Percentiles rank a stretch among this genome's conserved stretches.
Conservation (phyloP, 2,888 invertebrate species). For the Brachyptera putata region DNA sequence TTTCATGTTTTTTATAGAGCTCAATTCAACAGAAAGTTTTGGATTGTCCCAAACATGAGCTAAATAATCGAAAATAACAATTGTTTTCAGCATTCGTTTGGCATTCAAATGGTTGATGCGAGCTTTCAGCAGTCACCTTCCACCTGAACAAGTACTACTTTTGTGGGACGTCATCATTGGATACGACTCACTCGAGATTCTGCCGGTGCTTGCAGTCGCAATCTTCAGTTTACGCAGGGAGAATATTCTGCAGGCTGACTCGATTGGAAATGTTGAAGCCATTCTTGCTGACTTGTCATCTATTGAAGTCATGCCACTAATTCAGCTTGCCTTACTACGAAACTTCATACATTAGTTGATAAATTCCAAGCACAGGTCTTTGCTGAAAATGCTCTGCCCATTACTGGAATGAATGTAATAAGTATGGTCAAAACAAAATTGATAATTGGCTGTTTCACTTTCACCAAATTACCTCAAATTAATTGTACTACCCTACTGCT, state of each 20-base stretch:
- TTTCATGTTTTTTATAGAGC: too few relatives aligned
- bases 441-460: too few relatives aligned
- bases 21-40: too few relatives aligned
- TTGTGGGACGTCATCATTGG: conserved; percentile 92
- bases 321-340: conserved; percentile 73
- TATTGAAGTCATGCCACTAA: conserved; percentile 75
- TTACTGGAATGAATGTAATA: too few relatives aligned
- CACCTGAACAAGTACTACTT: conserved; percentile 85
- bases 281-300: conserved; percentile 85
- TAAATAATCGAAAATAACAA: too few relatives aligned
- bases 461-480: too few relatives aligned
- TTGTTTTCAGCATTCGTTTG: conserved; percentile 65
- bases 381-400: too few relatives aligned
- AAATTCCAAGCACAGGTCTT: too few relatives aligned
- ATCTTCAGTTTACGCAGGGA: conserved; percentile 83
- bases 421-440: too few relatives aligned
- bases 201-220: conserved; percentile 79
- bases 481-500: too few relatives aligned
- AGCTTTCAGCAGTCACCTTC: conserved; percentile 90
- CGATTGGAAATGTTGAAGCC: conserved; percentile 76
- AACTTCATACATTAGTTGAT: conserved; percentile 49
- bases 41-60: too few relatives aligned
- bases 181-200: conserved; percentile 85
- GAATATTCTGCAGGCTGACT: conserved; percentile 70
- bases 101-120: conserved; percentile 97